phyloP scores from a whole-genome alignment of 2,888 invertebrate genomes.

The Deilephila porcellus region DNA sequence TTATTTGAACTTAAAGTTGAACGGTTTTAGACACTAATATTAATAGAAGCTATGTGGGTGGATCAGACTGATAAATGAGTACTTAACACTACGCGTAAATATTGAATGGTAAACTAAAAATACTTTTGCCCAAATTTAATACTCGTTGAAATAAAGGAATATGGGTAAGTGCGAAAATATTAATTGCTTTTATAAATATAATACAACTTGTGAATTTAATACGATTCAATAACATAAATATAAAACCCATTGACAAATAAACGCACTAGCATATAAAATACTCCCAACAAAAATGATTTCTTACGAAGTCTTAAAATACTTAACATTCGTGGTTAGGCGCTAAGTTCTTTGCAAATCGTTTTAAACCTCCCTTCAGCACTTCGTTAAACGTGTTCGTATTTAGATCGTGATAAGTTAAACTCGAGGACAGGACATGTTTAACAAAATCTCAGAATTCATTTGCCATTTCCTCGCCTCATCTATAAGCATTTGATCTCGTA shows the following conservation, averaged over 20 bases:
- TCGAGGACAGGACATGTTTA: conserved; percentile 71
- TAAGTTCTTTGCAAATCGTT: conserved; percentile 53
- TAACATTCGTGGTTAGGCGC: not conserved
- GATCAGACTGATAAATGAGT: not conserved
- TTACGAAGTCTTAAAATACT: not conserved
- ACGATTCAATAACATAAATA: no score
- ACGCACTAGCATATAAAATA: no score
- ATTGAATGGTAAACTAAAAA: not conserved
- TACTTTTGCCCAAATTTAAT: no score
- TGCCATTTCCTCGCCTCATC: conserved; percentile 58
- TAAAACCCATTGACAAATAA: no score
- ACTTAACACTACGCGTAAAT: not conserved
- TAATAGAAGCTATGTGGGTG: not conserved
- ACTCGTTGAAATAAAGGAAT: no score
- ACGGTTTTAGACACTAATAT: not conserved
- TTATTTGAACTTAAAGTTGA: not conserved
- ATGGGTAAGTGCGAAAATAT: no score
- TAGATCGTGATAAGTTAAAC: conserved; percentile 77
- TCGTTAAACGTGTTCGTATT: conserved; percentile 80
- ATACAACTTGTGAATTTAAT: no score
- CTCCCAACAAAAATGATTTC: not conserved
- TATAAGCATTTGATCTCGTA: conserved; percentile 43
- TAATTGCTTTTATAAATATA: no score
- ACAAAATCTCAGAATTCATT: conserved; percentile 57
- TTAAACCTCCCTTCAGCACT: conserved; percentile 80